Conservation (phyloP, 2,888 invertebrate genomes). For the Cataglyphis cursor region DNA sequence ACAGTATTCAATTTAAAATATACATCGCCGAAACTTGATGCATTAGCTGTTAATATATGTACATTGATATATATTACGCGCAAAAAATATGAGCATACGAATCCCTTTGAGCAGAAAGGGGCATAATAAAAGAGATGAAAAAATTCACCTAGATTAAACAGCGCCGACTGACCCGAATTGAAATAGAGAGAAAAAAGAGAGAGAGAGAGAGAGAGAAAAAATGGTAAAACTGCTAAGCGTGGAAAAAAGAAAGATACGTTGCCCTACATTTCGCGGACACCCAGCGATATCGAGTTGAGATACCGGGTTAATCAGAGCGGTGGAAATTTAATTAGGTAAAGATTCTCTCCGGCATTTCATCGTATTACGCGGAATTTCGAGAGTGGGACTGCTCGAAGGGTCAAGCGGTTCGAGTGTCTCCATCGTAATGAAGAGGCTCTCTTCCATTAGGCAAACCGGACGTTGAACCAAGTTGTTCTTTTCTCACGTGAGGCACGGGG, state of each 20-base stretch:
- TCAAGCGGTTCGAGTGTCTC: slow-evolving; percentile 45
- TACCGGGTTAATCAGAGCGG: slow-evolving; percentile 43
- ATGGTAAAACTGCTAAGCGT: not conserved
- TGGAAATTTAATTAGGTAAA: slow-evolving; percentile 53
- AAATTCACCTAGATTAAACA: not conserved
- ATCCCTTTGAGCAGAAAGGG: no score
- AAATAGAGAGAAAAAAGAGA: not conserved
- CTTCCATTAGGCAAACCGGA: slow-evolving; percentile 67
- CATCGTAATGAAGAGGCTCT: slow-evolving; percentile 52
- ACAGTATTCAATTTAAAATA: not conserved
- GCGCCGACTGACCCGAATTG: slow-evolving; percentile 2
- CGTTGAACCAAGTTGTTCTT: slow-evolving; percentile 68
- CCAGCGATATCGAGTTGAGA: slow-evolving; percentile 40
- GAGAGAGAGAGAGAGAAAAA: not conserved
- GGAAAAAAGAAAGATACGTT: not conserved
- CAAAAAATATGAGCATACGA: not conserved
- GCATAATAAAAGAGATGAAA: not conserved
- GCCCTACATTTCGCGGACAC: slow-evolving; percentile 26
- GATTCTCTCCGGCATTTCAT: slow-evolving; percentile 40
- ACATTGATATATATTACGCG: not conserved
- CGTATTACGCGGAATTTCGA: slow-evolving; percentile 47
- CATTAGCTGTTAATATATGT: not conserved
- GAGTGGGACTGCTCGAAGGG: slow-evolving; percentile 1
- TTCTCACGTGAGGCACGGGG: slow-evolving; percentile 32
- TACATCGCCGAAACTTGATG: not conserved